Evolutionary conservation across 2,888 invertebrate species (phyloP).

Genomic region (Bursaphelenchus okinawaensis): DNA sequence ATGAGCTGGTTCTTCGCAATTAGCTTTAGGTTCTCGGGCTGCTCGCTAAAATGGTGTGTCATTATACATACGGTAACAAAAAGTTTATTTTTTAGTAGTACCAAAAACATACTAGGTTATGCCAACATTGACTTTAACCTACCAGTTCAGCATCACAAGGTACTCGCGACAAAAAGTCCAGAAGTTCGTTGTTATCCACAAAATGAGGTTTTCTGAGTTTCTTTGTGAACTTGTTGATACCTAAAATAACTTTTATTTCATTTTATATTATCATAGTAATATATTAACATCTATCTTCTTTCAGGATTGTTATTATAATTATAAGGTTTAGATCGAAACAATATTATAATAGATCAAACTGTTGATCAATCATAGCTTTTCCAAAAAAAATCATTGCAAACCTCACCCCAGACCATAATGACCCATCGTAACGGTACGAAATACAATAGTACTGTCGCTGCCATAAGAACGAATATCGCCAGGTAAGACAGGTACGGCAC

Average conservation of each 20-base stretch:
- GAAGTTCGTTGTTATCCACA: slow-evolving; percentile 90
- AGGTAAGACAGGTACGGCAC: slow-evolving; percentile 90
- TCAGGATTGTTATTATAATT: neutral
- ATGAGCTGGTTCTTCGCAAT: slow-evolving; percentile 6
- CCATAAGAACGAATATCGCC: slow-evolving; percentile 73
- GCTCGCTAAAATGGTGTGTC: too few relatives aligned
- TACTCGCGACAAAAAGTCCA: slow-evolving; percentile 87
- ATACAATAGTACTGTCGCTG: slow-evolving; percentile 75
- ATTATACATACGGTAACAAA: too few relatives aligned
- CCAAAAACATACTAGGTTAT: too few relatives aligned
- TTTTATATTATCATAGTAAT: neutral
- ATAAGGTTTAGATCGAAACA: neutral
- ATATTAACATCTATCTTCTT: neutral
- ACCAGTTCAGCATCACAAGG: slow-evolving; percentile 89
- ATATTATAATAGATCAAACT: neutral
- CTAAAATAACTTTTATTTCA: slow-evolving; percentile 45
- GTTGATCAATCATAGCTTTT: too few relatives aligned
- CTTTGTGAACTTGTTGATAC: slow-evolving; percentile 85
- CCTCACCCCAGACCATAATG: slow-evolving; percentile 80
- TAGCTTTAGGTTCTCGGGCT: neutral
- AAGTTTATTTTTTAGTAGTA: too few relatives aligned
- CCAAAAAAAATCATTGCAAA: too few relatives aligned
- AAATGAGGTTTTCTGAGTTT: slow-evolving; percentile 85
- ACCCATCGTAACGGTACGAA: slow-evolving; percentile 81
- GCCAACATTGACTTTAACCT: too few relatives aligned